Evolutionary conservation across 2,797 vertebrate genomes (phyloP).

Genomic region (Mus spretus): DNA sequence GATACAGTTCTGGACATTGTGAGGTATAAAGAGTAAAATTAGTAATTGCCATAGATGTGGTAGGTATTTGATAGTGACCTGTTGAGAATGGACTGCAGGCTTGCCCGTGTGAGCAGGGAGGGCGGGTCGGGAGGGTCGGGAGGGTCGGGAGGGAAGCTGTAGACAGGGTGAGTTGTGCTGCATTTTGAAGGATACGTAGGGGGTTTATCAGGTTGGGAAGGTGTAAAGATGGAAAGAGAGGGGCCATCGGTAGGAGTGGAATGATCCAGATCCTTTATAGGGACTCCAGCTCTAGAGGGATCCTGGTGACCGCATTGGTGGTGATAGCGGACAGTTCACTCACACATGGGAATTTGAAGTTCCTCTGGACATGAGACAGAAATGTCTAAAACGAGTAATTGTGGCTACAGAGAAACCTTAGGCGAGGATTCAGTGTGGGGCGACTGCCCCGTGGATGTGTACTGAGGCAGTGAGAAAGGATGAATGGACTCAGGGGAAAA

Average conservation of each 20-base stretch:
- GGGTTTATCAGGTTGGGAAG: not conserved
- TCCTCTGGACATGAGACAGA: not conserved
- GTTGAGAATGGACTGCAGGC: not conserved
- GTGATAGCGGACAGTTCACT: not conserved
- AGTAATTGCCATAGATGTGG: not conserved
- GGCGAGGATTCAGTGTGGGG: not conserved
- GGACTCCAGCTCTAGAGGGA: not conserved
- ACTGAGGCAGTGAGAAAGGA: not conserved
- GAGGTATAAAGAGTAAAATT: not conserved
- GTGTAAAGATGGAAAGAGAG: not conserved
- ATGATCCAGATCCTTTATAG: not conserved
- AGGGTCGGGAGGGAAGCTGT: not conserved
- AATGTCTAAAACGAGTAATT: conserved; percentile 12
- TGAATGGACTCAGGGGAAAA: not conserved
- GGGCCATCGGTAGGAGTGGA: not conserved
- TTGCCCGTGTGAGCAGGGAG: not conserved
- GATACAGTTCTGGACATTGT: not conserved
- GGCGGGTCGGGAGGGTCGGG: not conserved
- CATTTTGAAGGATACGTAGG: not conserved
- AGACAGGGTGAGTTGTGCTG: not conserved
- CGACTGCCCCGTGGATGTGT: not conserved
- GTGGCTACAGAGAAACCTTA: not conserved
- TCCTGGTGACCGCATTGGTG: too few relatives aligned
- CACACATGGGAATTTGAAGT: not conserved
- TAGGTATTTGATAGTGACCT: not conserved